Evolutionary conservation across 2,797 vertebrate genomes (phyloP).

Genomic region (Tadarida brasiliensis): DNA sequence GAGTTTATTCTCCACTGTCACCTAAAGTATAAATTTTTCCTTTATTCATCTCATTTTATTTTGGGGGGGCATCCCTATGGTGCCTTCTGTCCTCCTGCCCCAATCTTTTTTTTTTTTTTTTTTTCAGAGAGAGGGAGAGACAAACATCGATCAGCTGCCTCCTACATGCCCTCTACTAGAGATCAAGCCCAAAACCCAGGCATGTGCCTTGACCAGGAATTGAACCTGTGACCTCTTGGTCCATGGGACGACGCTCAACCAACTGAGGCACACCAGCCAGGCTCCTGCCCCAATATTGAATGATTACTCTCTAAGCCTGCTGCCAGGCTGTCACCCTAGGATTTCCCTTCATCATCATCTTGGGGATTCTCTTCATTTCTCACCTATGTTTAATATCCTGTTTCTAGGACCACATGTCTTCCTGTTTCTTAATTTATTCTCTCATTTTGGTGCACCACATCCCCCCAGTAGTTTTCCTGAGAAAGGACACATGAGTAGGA

Average conservation of each 20-base stretch:
- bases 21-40: neutral
- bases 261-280: too few species aligned
- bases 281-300: neutral
- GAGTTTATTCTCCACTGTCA: neutral
- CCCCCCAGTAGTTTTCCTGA: slow-evolving; percentile 33
- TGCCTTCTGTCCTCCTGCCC: neutral
- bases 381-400: neutral
- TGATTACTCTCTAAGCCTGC: neutral
- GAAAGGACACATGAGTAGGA: neutral
- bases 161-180: too few species aligned
- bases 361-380: slow-evolving; percentile 17
- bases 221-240: too few species aligned
- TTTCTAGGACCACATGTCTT: neutral
- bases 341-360: neutral
- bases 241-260: too few species aligned
- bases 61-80: neutral
- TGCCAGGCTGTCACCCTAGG: neutral
- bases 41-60: neutral
- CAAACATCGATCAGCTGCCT: too few species aligned
- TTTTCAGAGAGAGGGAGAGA: too few species aligned
- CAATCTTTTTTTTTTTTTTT: too few species aligned
- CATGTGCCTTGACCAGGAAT: too few species aligned
- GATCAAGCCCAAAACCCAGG: too few species aligned
- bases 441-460: neutral
- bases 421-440: slow-evolving; percentile 13